Conservation (phyloP, 2,113 vertebrate genomes). For the Psephotus haematonotus region DNA sequence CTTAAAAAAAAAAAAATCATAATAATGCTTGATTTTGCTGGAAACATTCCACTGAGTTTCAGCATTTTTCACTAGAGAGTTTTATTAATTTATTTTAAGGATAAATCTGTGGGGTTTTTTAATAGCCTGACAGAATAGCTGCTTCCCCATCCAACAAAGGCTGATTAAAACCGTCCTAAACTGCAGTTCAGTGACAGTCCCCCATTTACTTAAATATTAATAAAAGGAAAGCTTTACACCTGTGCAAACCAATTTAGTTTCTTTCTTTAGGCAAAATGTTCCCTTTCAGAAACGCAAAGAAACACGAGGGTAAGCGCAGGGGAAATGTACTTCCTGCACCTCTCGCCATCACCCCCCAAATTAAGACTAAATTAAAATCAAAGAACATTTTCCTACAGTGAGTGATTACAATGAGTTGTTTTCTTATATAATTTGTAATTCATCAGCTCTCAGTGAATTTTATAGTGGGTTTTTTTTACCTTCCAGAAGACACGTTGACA, state of each 20-base stretch:
- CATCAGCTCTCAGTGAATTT: background rate
- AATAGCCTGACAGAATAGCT: background rate
- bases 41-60: conserved; percentile 36
- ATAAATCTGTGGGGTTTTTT: background rate
- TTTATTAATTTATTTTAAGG: conserved; percentile 51
- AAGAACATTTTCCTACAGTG: background rate
- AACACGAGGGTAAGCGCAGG: background rate
- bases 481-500: background rate
- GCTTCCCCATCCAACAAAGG: background rate
- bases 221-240: conserved; percentile 35
- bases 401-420: background rate
- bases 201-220: conserved; percentile 16
- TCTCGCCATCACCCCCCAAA: background rate
- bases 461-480: background rate
- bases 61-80: conserved; percentile 24
- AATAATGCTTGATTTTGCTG: conserved; percentile 36
- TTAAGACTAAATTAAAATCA: background rate
- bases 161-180: background rate
- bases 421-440: background rate
- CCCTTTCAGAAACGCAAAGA: background rate
- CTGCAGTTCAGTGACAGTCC: background rate
- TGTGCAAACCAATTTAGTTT: conserved; percentile 12
- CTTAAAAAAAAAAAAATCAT: background rate
- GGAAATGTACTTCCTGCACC: background rate
- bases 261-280: background rate